Conservation (phyloP, 2,888 invertebrate genomes). For the Clostera curtula region DNA sequence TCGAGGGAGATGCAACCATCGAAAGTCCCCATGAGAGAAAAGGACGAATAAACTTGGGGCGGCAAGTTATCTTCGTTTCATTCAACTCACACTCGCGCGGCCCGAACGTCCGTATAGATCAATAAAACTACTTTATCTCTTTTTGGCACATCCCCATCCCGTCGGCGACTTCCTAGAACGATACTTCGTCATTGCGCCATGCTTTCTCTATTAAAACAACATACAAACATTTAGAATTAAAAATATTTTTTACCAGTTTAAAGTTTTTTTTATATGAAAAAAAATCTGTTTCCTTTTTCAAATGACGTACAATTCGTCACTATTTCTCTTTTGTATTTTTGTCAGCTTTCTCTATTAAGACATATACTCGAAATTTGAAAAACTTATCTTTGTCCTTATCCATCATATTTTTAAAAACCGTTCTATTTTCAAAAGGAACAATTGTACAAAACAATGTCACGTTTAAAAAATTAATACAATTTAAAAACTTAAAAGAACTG, state of each 20-base stretch:
- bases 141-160: slow-evolving; percentile 75
- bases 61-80: slow-evolving; percentile 76
- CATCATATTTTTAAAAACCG: slow-evolving; percentile 8
- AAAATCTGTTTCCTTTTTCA: too few species aligned
- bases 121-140: slow-evolving; percentile 77
- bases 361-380: slow-evolving; percentile 10
- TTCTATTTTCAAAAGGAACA: slow-evolving; percentile 4
- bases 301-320: too few species aligned
- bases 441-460: slow-evolving; percentile 23
- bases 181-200: slow-evolving; percentile 48
- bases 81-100: slow-evolving; percentile 73
- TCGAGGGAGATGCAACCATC: slow-evolving; percentile 50
- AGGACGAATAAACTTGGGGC: slow-evolving; percentile 62
- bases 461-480: slow-evolving; percentile 32
- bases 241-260: slow-evolving; percentile 11
- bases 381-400: too few species aligned
- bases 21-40: slow-evolving; percentile 35
- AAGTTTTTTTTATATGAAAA: slow-evolving; percentile 7
- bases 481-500: slow-evolving; percentile 25
- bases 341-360: too few species aligned
- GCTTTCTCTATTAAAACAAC: slow-evolving; percentile 46
- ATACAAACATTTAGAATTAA: slow-evolving; percentile 16
- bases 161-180: slow-evolving; percentile 67
- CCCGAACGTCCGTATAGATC: slow-evolving; percentile 75
- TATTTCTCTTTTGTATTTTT: too few species aligned